These are phyloP conservation scores for Chondrilla cf. caribensis DNA, from an alignment of 37 sponge, comb jelly and placozoan species.

Conservation along the genomic window DNA sequence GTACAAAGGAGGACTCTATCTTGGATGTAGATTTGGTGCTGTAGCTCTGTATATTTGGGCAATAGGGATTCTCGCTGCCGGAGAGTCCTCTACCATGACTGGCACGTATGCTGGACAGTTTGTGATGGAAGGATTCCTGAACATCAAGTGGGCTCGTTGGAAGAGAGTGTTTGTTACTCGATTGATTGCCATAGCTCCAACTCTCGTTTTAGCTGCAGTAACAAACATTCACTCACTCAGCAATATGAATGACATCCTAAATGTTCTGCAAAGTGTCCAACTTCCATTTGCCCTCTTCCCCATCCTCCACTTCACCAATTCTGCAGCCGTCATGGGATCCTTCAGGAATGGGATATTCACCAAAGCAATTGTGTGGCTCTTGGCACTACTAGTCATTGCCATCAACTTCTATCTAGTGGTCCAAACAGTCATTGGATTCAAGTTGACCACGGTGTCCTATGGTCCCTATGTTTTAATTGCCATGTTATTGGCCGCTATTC, in stretches of 20 bases:
- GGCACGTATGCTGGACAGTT: constrained; percentile 99
- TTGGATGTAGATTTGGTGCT: constrained; percentile 48
- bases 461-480: constrained; percentile 1
- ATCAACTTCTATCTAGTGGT: constrained; percentile 71
- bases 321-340: constrained; percentile 61
- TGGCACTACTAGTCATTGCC: constrained; percentile 54
- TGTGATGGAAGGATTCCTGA: constrained; percentile 96
- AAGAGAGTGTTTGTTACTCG: constrained; percentile 88
- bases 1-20: constrained; percentile 59
- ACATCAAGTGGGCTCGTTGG: constrained; percentile 89
- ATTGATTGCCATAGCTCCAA: constrained; percentile 80
- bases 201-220: constrained; percentile 70
- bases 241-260: constrained; percentile 75
- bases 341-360: constrained; percentile 62
- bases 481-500: neutral
- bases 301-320: constrained; percentile 76
- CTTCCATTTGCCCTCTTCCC: constrained; percentile 86
- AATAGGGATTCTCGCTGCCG: constrained; percentile 86
- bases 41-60: constrained; percentile 85
- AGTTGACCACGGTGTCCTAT: neutral
- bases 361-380: constrained; percentile 44
- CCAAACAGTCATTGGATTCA: neutral
- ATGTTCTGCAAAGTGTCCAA: constrained; percentile 88
- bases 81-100: constrained; percentile 97
- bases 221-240: constrained; percentile 61